phyloP scores from a whole-genome alignment of 2,797 vertebrate species.

The Oreonectes daqikongensis region DNA sequence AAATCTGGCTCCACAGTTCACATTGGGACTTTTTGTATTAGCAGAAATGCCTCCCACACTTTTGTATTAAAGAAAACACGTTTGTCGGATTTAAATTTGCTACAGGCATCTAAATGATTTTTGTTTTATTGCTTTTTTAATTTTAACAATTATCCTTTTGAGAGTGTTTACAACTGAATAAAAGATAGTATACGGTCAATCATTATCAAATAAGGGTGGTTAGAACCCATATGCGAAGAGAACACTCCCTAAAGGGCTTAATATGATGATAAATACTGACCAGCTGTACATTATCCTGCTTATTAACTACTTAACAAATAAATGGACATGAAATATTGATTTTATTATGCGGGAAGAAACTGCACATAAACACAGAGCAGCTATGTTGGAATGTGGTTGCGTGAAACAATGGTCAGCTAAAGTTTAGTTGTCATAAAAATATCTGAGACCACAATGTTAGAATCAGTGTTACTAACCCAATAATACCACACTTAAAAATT shows the following conservation, averaged over 20 bases:
- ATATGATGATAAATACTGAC: background rate
- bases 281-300: background rate
- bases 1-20: no score
- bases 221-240: background rate
- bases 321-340: background rate
- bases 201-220: background rate
- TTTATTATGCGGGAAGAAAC: background rate
- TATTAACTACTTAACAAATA: constrained; percentile 13
- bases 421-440: background rate
- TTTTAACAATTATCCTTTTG: background rate
- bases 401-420: background rate
- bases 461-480: no score
- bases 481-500: no score
- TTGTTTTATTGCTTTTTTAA: background rate
- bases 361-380: no score
- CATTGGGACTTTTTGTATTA: no score
- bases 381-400: no score
- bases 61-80: no score
- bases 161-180: background rate
- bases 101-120: no score
- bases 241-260: background rate
- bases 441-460: no score
- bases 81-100: background rate
- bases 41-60: no score
- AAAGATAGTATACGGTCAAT: background rate